Percentiles rank a stretch among this genome's conserved stretches.
Conservation (phyloP, 92 coral and sea anemone species). For the Bergia puertoricense region DNA sequence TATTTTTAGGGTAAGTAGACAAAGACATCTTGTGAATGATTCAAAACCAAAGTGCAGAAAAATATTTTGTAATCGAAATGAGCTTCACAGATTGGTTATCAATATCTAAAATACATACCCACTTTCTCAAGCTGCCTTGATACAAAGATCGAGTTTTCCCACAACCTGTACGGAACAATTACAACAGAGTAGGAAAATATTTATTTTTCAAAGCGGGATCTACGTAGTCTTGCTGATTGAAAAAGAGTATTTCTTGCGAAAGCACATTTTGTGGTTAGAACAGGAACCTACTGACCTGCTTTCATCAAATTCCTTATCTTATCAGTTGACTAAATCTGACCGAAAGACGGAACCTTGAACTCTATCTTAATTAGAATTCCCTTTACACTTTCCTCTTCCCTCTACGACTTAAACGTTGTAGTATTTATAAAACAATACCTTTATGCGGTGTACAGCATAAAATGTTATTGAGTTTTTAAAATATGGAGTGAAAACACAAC, state of each 20-base stretch:
- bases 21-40: neutral
- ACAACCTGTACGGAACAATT: conserved; percentile 61
- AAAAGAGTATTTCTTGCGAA: no score
- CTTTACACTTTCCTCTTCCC: no score
- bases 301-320: no score
- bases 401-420: neutral
- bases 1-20: no score
- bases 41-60: neutral
- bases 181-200: neutral
- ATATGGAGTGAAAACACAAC: conserved; percentile 39
- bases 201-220: neutral
- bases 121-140: conserved; percentile 98
- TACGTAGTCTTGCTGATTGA: neutral
- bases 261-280: no score
- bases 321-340: no score
- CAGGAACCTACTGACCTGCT: no score
- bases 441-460: no score
- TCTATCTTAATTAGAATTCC: no score
- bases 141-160: conserved; percentile 94
- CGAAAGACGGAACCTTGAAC: neutral
- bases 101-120: conserved; percentile 59
- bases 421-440: neutral
- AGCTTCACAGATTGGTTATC: no score
- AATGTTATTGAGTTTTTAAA: neutral
- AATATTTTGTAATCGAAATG: no score